A percentile compares a stretch with the other conserved stretches of the same genome.
Evolutionary conservation across 2,113 vertebrate genomes (phyloP).

Genomic region (Paedocypris sp.): DNA sequence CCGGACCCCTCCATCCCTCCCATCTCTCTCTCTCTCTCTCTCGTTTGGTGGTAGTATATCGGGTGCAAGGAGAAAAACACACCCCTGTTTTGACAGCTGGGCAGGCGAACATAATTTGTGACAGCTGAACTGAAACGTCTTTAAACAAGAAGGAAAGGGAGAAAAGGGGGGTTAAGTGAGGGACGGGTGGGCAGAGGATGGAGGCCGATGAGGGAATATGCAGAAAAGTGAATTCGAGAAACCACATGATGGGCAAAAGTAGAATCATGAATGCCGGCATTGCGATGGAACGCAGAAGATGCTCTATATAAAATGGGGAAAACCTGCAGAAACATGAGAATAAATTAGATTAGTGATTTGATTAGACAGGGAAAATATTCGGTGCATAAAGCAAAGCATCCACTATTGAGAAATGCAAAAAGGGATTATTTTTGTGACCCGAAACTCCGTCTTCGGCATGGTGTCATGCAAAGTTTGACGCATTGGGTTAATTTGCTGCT

Average conservation of each 20-base stretch:
- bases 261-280: neutral
- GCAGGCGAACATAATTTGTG: constrained; percentile 85
- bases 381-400: too few relatives aligned
- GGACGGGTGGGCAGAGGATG: constrained; percentile 31
- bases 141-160: constrained; percentile 58
- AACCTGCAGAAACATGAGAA: too few relatives aligned
- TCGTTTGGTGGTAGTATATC: constrained; percentile 87
- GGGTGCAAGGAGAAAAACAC: constrained; percentile 97
- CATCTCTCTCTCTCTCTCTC: constrained; percentile 42
- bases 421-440: constrained; percentile 37
- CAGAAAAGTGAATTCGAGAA: constrained; percentile 12
- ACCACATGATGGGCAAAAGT: constrained; percentile 25
- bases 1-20: neutral
- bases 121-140: constrained; percentile 88
- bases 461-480: constrained; percentile 67
- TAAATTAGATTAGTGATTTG: too few relatives aligned
- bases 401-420: too few relatives aligned
- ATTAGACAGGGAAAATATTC: too few relatives aligned
- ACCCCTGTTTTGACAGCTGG: constrained; percentile 99
- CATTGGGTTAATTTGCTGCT: constrained; percentile 75
- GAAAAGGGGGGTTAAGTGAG: constrained; percentile 30
- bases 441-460: constrained; percentile 52
- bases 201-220: constrained; percentile 4
- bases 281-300: too few relatives aligned
- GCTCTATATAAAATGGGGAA: too few relatives aligned